These are phyloP conservation scores for Tetropium fuscum DNA, from an alignment of 2,888 invertebrate species.

Conservation along the genomic window DNA sequence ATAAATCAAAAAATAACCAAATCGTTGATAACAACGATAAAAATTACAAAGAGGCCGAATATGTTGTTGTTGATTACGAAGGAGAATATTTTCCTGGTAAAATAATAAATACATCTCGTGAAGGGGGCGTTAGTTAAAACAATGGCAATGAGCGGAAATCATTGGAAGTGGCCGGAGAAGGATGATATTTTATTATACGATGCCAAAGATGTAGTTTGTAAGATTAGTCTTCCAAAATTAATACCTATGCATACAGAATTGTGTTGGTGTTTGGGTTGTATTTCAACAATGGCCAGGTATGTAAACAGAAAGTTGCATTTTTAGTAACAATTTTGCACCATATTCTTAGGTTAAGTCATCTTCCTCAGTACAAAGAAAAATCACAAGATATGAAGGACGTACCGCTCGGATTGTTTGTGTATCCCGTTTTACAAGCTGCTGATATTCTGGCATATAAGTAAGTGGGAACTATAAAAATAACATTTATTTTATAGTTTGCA, in stretches of 20 bases:
- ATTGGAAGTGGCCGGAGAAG: background rate
- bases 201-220: too few species aligned
- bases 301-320: background rate
- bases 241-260: conserved; percentile 89
- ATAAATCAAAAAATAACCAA: background rate
- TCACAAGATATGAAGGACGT: conserved; percentile 78
- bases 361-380: conserved; percentile 95
- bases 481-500: background rate
- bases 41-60: background rate
- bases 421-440: conserved; percentile 95
- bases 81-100: conserved; percentile 2
- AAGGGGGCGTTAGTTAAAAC: background rate
- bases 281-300: conserved; percentile 80
- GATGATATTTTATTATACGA: background rate
- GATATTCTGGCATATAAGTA: conserved; percentile 95
- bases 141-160: background rate
- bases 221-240: too few species aligned
- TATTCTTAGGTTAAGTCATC: conserved; percentile 74
- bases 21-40: background rate
- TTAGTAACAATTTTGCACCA: too few species aligned
- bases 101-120: background rate
- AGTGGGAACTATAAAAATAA: conserved; percentile 47
- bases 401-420: conserved; percentile 88
- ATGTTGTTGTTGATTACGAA: background rate
- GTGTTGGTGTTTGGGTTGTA: conserved; percentile 87